Conservation (phyloP, 2,113 vertebrate species). For the Sinocyclocheilus rhinocerous region DNA sequence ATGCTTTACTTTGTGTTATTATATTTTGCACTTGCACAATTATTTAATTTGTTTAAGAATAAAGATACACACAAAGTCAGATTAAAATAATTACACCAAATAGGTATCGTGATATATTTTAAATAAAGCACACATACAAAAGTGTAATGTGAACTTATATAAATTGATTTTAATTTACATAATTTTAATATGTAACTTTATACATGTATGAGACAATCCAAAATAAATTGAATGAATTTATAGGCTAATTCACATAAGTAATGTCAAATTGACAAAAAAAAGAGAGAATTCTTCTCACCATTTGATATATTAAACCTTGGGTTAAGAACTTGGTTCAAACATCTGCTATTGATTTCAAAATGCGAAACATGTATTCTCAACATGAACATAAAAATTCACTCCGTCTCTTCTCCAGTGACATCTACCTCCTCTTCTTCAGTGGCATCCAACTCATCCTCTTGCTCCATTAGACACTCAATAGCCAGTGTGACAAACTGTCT, state of each 20-base stretch:
- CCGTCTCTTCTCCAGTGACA: conserved; percentile 68
- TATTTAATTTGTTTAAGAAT: not conserved
- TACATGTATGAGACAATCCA: conserved; percentile 7
- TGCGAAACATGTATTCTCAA: not conserved
- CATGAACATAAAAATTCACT: conserved; percentile 38
- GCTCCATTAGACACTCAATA: conserved; percentile 41
- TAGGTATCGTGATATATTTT: not conserved
- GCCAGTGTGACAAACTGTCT: not conserved
- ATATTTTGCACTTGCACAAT: not conserved
- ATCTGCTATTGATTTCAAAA: not conserved
- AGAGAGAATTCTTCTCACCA: not conserved
- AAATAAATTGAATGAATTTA: conserved; percentile 16
- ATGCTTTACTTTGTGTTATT: not conserved
- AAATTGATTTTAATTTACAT: conserved; percentile 31
- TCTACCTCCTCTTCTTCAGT: conserved; percentile 64
- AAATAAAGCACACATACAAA: conserved; percentile 7
- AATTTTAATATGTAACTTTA: conserved; percentile 1
- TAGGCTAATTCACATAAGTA: not conserved
- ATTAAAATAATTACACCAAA: not conserved
- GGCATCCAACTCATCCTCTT: conserved; percentile 64
- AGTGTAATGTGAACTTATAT: not conserved
- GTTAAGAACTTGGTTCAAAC: conserved; percentile 12
- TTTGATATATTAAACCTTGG: not conserved
- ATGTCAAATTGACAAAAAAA: conserved; percentile 18
- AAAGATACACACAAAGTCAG: not conserved